phyloP scores from a whole-genome alignment of 2,888 invertebrate genomes.

The Drosophila multiciliata region DNA sequence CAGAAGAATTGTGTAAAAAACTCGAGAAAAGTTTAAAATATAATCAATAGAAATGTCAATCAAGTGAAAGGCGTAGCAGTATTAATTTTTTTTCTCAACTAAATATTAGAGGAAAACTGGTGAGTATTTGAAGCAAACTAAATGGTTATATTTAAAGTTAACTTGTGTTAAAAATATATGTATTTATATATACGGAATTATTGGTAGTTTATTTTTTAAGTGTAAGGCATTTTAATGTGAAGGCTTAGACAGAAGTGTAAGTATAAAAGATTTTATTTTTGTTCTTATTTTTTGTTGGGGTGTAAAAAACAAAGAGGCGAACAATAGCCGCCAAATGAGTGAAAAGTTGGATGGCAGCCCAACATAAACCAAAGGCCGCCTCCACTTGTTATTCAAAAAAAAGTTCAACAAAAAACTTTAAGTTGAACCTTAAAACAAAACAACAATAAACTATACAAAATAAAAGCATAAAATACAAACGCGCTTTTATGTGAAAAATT shows the following conservation, averaged over 20 bases:
- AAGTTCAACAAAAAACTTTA: constrained; percentile 32
- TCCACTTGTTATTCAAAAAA: constrained; percentile 17
- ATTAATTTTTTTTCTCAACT: constrained; percentile 20
- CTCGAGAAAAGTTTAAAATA: constrained; percentile 24
- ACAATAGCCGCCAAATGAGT: constrained; percentile 35
- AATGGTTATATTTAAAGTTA: constrained; percentile 31
- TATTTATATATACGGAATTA: constrained; percentile 29
- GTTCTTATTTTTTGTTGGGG: constrained; percentile 2
- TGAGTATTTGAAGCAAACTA: constrained; percentile 44
- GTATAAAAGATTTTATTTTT: constrained; percentile 10
- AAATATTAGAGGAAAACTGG: constrained; percentile 38
- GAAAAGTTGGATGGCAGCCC: constrained; percentile 13
- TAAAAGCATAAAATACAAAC: constrained; percentile 55
- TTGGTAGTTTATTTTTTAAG: constrained; percentile 21
- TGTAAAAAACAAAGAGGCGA: constrained; percentile 13
- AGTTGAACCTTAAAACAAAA: constrained; percentile 8
- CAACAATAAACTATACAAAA: constrained; percentile 4
- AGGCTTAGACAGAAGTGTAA: constrained; percentile 12
- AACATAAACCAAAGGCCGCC: constrained; percentile 19
- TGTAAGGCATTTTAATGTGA: constrained; percentile 24
- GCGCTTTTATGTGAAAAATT: constrained; percentile 40
- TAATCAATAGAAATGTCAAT: constrained; percentile 28
- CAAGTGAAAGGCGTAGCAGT: constrained; percentile 31
- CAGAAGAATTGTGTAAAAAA: constrained; percentile 47
- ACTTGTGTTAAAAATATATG: constrained; percentile 44